Evolutionary conservation across 2,113 vertebrate genomes (phyloP).

Genomic region (Egretta garzetta): DNA sequence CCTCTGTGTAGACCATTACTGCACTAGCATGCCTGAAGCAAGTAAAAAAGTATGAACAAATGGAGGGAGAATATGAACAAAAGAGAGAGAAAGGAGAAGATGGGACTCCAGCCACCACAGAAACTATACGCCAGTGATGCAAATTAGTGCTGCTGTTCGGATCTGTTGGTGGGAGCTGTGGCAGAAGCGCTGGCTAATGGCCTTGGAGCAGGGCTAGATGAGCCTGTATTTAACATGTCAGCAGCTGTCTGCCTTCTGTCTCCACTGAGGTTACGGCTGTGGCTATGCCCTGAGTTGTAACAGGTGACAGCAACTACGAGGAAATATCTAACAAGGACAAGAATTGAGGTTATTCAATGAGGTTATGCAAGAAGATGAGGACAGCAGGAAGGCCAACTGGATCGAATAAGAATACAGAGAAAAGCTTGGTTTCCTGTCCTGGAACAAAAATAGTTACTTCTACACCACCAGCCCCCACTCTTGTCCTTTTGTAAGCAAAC

Average conservation of each 20-base stretch:
- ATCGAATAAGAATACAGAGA: neutral
- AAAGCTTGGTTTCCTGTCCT: neutral
- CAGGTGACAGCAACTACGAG: neutral
- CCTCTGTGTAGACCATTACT: neutral
- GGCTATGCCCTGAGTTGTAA: neutral
- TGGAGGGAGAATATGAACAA: neutral
- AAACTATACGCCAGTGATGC: neutral
- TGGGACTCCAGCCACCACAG: neutral
- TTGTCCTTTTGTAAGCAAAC: neutral
- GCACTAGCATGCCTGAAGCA: neutral
- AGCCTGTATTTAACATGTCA: neutral
- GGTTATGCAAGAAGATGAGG: neutral
- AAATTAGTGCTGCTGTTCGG: neutral
- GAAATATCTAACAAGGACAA: neutral
- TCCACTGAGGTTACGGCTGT: neutral
- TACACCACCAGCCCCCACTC: neutral
- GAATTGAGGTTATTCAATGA: neutral
- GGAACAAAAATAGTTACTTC: neutral
- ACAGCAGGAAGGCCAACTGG: neutral
- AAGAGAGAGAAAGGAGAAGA: neutral
- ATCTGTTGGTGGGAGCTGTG: neutral
- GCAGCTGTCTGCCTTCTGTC: neutral
- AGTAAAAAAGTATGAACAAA: neutral
- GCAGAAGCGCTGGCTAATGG: neutral
- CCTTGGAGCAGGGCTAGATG: accelerated